Evolutionary conservation across 2,888 invertebrate genomes (phyloP).

Genomic region (Limnephilus auricula): DNA sequence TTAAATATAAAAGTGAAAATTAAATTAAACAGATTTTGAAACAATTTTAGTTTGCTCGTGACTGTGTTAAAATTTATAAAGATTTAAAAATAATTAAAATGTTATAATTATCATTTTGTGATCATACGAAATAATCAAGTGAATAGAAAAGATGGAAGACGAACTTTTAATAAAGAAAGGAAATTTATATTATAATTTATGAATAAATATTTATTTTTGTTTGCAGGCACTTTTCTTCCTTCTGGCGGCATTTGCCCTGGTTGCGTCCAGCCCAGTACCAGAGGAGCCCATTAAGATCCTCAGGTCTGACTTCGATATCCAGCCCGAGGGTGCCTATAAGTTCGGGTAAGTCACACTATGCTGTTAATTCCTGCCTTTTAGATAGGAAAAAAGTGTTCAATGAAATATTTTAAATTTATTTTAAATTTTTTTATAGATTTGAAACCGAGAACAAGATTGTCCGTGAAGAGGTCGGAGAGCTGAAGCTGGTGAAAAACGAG

Average conservation of each 20-base stretch:
- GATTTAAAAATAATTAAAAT: not conserved
- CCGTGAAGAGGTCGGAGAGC: constrained; percentile 60
- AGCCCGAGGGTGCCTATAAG: constrained; percentile 60
- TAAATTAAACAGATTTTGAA: not conserved
- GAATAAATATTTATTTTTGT: not conserved
- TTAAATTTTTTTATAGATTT: constrained; percentile 46
- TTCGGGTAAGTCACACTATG: constrained; percentile 55
- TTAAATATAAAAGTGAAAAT: not conserved
- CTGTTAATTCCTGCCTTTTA: not conserved
- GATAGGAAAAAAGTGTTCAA: not conserved
- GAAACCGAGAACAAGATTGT: constrained; percentile 64
- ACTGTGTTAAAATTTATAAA: no score
- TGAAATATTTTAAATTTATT: not conserved
- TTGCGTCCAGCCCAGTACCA: constrained; percentile 57
- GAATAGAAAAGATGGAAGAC: not conserved
- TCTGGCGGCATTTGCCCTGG: constrained; percentile 52
- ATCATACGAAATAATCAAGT: not conserved
- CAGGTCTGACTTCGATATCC: constrained; percentile 59
- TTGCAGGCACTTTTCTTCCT: constrained; percentile 59
- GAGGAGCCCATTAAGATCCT: constrained; percentile 62
- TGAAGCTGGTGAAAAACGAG: constrained; percentile 63
- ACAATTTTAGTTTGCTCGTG: not conserved
- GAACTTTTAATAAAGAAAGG: not conserved
- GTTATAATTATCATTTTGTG: not conserved
- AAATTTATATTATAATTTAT: not conserved